Evolutionary conservation across 1,140 invertebrate genomes (phyloP).

Genomic region (Zaprionus vittiger): DNA sequence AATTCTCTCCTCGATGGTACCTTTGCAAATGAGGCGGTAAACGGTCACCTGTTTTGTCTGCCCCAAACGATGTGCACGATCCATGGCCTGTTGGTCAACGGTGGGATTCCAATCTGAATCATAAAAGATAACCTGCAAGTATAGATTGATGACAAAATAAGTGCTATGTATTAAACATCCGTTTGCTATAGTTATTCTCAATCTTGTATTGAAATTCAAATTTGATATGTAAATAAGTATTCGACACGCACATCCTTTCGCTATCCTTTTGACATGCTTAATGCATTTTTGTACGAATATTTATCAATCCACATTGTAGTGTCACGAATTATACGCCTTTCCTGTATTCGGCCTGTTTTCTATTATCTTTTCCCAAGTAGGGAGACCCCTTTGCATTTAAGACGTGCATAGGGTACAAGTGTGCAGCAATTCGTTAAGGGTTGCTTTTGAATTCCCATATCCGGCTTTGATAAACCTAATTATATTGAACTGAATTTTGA

Average conservation of each 20-base stretch:
- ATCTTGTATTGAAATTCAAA: not conserved
- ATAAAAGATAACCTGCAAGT: constrained; percentile 97
- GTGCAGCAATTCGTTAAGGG: constrained; percentile 45
- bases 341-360: constrained; percentile 44
- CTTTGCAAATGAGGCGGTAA: constrained; percentile 95
- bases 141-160: constrained; percentile 7
- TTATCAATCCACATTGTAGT: constrained; percentile 63
- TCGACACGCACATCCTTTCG: constrained; percentile 68
- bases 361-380: constrained; percentile 45
- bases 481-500: constrained; percentile 57
- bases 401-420: constrained; percentile 67
- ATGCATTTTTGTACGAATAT: constrained; percentile 16
- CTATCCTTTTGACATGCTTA: constrained; percentile 62
- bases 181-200: not conserved
- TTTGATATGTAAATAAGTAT: constrained; percentile 56
- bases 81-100: constrained; percentile 97
- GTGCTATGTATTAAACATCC: not conserved
- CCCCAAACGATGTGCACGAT: constrained; percentile 94
- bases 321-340: constrained; percentile 64
- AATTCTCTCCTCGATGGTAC: constrained; percentile 96
- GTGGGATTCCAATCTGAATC: constrained; percentile 99
- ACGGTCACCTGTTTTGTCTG: constrained; percentile 97
- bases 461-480: constrained; percentile 69
- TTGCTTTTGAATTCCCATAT: constrained; percentile 48
- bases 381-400: constrained; percentile 32